These are phyloP conservation scores for Drosophila pseudoananassae DNA, from an alignment of 1,140 invertebrate genomes.

Conservation along the genomic window DNA sequence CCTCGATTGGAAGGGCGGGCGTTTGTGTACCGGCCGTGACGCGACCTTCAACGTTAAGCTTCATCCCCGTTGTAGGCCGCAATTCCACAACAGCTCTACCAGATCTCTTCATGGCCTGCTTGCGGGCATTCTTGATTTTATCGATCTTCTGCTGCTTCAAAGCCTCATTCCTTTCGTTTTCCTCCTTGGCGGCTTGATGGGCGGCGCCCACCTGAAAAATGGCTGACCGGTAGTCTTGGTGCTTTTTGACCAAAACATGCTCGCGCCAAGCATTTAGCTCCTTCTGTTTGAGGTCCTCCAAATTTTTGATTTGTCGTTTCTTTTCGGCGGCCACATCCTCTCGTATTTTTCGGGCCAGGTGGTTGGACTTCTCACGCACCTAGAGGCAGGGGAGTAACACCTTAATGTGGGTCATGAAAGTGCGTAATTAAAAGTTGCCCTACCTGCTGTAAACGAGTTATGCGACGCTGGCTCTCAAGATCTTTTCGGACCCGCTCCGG, in stretches of 20 bases:
- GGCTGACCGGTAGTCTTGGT: slow-evolving; percentile 66
- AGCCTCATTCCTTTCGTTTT: slow-evolving; percentile 50
- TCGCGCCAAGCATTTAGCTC: slow-evolving; percentile 74
- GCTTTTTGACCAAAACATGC: slow-evolving; percentile 68
- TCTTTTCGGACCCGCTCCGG: slow-evolving; percentile 66
- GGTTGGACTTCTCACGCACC: slow-evolving; percentile 76
- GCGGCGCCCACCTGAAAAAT: slow-evolving; percentile 75
- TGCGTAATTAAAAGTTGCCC: slow-evolving; percentile 23
- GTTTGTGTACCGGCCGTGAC: slow-evolving; percentile 62
- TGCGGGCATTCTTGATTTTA: slow-evolving; percentile 51
- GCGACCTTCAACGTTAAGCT: slow-evolving; percentile 49
- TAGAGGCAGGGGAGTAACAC: slow-evolving; percentile 6
- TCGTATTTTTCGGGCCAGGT: slow-evolving; percentile 65
- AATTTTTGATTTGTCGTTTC: slow-evolving; percentile 52
- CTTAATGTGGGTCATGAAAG: slow-evolving; percentile 11
- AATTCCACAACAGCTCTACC: slow-evolving; percentile 18
- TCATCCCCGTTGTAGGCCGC: slow-evolving; percentile 16
- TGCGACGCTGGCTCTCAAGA: slow-evolving; percentile 71
- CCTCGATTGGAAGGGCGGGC: slow-evolving; percentile 3
- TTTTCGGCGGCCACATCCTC: slow-evolving; percentile 66
- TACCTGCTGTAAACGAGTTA: slow-evolving; percentile 77
- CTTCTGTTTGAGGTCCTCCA: slow-evolving; percentile 58
- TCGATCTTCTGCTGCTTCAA: slow-evolving; percentile 49
- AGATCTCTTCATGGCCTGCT: slow-evolving; percentile 26
- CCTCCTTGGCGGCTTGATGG: slow-evolving; percentile 66